Evolutionary conservation across 2,113 vertebrate genomes (phyloP).

Genomic region (Polypterus senegalus): DNA sequence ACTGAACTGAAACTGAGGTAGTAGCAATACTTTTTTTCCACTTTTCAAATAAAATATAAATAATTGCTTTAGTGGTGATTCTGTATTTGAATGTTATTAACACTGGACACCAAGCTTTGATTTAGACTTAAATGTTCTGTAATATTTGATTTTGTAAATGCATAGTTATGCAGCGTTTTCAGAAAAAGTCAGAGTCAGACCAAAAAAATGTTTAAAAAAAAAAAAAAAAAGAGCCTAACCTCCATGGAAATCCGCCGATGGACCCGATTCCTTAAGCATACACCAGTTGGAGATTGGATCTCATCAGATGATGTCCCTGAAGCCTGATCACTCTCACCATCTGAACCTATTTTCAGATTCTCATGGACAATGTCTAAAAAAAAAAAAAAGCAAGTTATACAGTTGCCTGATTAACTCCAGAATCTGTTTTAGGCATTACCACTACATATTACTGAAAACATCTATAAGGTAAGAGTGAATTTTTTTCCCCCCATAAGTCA

Average conservation of each 20-base stretch:
- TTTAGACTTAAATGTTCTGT: too few species aligned
- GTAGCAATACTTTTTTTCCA: too few species aligned
- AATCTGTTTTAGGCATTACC: background rate
- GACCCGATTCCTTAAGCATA: constrained; percentile 82
- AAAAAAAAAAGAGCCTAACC: constrained; percentile 45
- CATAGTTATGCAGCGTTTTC: too few species aligned
- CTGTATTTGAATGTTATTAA: too few species aligned
- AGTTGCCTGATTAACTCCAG: background rate
- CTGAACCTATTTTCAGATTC: constrained; percentile 97
- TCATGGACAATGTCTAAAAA: constrained; percentile 89
- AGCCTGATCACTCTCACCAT: constrained; percentile 96
- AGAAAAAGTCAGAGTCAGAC: too few species aligned
- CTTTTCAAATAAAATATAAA: too few species aligned
- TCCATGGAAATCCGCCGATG: constrained; percentile 96
- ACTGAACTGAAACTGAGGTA: too few species aligned
- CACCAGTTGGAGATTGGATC: constrained; percentile 92
- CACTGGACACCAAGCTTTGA: too few species aligned
- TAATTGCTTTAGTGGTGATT: too few species aligned
- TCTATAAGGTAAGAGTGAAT: background rate
- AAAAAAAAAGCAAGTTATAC: constrained; percentile 12
- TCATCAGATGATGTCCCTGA: constrained; percentile 96
- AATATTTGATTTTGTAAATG: too few species aligned
- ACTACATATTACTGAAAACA: constrained; percentile 1
- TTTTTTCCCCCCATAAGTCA: too few species aligned
- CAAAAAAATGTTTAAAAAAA: too few species aligned